Evolutionary conservation across 2,888 invertebrate genomes (phyloP).

Genomic region (Fragum fragum): DNA sequence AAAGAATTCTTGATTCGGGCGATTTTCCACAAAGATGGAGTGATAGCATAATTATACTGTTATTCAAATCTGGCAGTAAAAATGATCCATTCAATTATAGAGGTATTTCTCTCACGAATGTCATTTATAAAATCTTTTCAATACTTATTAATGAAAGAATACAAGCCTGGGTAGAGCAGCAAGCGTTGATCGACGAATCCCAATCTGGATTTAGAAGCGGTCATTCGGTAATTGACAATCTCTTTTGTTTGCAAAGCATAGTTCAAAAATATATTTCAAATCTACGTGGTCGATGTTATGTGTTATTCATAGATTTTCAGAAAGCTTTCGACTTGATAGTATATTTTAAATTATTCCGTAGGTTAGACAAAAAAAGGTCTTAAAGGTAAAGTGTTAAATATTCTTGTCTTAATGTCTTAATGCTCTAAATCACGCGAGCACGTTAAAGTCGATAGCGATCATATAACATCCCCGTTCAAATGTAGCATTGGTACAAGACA

Average conservation of each 20-base stretch:
- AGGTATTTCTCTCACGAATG: background rate
- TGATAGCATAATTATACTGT: conserved; percentile 4
- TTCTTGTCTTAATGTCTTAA: conserved; percentile 9
- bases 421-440: background rate
- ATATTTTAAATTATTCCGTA: background rate
- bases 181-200: background rate
- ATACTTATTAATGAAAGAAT: background rate
- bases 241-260: conserved; percentile 20
- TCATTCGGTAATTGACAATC: conserved; percentile 16
- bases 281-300: background rate
- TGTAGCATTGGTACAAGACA: conserved; percentile 27
- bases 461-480: background rate
- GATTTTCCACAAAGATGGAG: conserved; percentile 18
- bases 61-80: conserved; percentile 5
- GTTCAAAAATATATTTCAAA: conserved; percentile 16
- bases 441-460: background rate
- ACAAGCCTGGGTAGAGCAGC: background rate
- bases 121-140: background rate
- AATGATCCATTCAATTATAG: conserved; percentile 6
- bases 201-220: conserved; percentile 14
- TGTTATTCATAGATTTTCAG: conserved; percentile 10
- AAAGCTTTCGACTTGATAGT: background rate
- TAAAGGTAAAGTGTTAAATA: conserved; percentile 7
- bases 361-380: background rate
- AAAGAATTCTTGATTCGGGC: conserved; percentile 5